Base-by-base conservation (phyloP, 2,113 vertebrate genomes). In the Myotis yumanensis region DNA sequence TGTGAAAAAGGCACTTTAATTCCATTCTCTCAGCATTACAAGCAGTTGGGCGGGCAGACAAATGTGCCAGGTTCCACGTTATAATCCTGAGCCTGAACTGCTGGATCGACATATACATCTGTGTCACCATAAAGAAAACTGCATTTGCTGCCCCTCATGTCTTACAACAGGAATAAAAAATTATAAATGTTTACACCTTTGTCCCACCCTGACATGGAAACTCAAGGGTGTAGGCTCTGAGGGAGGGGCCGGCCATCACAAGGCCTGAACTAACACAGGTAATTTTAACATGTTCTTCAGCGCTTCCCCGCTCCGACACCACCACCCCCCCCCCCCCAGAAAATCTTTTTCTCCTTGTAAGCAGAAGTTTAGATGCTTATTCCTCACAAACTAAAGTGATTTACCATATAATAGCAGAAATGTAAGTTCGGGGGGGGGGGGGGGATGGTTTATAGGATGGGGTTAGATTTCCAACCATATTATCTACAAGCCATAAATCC, bases 41-140 rank as follows among this genome's bases (percentile, higher is more conserved):
- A 97, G 98, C 97, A 95, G 93, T 84, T 95, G 95, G 98, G 95
- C 85, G 97, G 97, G 98, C 97, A 91, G 96, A 97, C 97, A 97
- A 97, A 96, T 97, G 86, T 94, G 91, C 92, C 81, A 91, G 76
- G 96, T 97, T 93, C 96, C 96, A 5, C 2, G 82, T 96, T 94
- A 89, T 98, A 98, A 98, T 98, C 98, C 98, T 98, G 98, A 98
- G 97, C 98, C 98, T 98, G 97, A 97, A 97, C 90, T 93, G 98
- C 97, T 97, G 97, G 98, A 98, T 98, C 98, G 98, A 98, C 98
- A 98, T 98, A 98, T 98, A 98, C 98, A 98, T 98, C 98, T 98
- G 97, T 93, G 83, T 98, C 97, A 93, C 98, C 97, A 88, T 98
- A 97, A 98, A 98, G 98, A 71, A 32, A 76, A 97, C 77, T 86